phyloP scores from a whole-genome alignment of 2,888 invertebrate species.

The Dryobotodes eremita region DNA sequence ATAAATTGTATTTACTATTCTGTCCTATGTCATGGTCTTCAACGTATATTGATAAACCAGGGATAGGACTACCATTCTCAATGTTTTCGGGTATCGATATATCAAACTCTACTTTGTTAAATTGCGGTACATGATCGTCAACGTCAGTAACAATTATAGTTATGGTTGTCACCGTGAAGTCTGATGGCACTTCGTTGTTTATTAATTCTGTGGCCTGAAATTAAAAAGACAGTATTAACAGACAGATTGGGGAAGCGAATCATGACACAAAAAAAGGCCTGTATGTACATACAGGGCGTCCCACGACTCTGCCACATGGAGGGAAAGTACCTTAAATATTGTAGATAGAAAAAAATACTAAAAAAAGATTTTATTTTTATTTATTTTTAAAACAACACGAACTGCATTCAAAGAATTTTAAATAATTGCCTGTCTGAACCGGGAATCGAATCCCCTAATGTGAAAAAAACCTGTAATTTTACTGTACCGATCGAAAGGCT shows the following conservation, averaged over 20 bases:
- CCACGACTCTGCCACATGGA: no score
- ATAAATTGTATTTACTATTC: slow-evolving; percentile 93
- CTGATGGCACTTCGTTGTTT: slow-evolving; percentile 93
- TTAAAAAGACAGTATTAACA: background rate
- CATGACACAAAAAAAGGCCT: background rate
- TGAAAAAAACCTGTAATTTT: no score
- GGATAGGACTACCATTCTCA: slow-evolving; percentile 92
- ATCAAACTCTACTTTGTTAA: slow-evolving; percentile 92
- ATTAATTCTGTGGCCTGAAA: slow-evolving; percentile 93
- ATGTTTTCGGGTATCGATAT: slow-evolving; percentile 95
- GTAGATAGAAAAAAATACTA: no score
- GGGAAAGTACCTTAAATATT: no score
- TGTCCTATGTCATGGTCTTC: slow-evolving; percentile 94
- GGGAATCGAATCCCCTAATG: no score
- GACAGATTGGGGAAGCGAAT: background rate
- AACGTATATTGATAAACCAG: slow-evolving; percentile 94
- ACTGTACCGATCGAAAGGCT: no score
- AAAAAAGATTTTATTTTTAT: no score
- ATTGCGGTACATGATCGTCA: slow-evolving; percentile 94
- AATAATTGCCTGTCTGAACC: no score
- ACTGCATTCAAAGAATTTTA: no score
- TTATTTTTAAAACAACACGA: no score
- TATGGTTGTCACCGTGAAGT: slow-evolving; percentile 92
- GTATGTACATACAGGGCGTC: background rate
- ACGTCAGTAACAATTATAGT: slow-evolving; percentile 95